Conservation (phyloP, 37 sponge, comb jelly and placozoan genomes). For the Haliclona indistincta region DNA sequence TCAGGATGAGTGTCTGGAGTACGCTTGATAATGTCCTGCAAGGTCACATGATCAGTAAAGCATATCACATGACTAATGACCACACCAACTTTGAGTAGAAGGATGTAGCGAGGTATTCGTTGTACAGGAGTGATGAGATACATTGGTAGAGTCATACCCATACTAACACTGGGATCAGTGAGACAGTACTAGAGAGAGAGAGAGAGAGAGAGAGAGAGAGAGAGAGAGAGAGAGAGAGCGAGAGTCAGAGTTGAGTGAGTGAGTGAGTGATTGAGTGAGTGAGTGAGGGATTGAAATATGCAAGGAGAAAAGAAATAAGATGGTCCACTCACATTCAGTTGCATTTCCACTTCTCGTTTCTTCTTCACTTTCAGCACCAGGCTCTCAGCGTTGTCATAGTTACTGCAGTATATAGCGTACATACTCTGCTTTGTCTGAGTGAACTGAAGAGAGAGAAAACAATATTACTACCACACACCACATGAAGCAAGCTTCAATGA, state of each 20-base stretch:
- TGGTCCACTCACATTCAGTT: slow-evolving; percentile 31
- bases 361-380: slow-evolving; percentile 31
- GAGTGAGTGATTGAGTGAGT: no score
- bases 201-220: not conserved
- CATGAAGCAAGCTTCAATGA: no score
- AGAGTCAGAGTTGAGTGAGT: no score
- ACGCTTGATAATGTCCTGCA: slow-evolving; percentile 67
- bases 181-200: slow-evolving; percentile 30
- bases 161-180: slow-evolving; percentile 32
- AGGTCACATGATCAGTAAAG: no score
- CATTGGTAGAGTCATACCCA: slow-evolving; percentile 69
- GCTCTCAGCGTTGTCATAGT: slow-evolving; percentile 83
- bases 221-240: no score
- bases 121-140: slow-evolving; percentile 94
- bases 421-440: slow-evolving; percentile 78
- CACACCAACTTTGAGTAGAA: slow-evolving; percentile 74
- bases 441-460: slow-evolving; percentile 42
- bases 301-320: no score
- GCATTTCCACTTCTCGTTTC: slow-evolving; percentile 84
- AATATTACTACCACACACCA: not conserved
- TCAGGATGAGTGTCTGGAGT: slow-evolving; percentile 76
- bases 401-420: slow-evolving; percentile 92
- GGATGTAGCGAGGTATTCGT: slow-evolving; percentile 86
- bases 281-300: no score
- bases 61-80: not conserved